A percentile compares a stretch with the other conserved stretches of the same genome.
Evolutionary conservation across 1,140 invertebrate genomes (phyloP).

Genomic region (Trachymyrmex cornetzi): DNA sequence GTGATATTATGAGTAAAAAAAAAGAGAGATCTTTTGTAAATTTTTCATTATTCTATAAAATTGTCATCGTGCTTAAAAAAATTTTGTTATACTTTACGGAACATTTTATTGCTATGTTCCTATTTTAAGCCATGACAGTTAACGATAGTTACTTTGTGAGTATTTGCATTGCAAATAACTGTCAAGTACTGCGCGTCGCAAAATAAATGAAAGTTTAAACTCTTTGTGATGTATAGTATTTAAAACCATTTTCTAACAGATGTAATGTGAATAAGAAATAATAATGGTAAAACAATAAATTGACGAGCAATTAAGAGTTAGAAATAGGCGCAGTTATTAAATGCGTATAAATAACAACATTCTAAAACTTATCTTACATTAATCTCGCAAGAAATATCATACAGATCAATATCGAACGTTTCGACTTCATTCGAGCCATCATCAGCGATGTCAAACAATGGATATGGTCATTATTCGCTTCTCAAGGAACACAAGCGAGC

Average conservation of each 20-base stretch:
- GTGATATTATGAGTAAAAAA: not conserved
- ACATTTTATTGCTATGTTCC: not conserved
- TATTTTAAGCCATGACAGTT: not conserved
- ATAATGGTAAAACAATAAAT: too few relatives aligned
- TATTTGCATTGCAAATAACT: not conserved
- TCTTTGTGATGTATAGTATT: not conserved
- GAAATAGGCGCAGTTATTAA: too few relatives aligned
- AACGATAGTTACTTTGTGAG: conserved; percentile 5
- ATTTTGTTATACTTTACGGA: not conserved
- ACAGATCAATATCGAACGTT: too few relatives aligned
- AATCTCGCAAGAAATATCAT: too few relatives aligned
- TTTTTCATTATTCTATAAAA: not conserved
- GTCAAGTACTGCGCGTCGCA: not conserved
- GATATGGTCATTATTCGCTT: too few relatives aligned
- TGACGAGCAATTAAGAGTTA: too few relatives aligned
- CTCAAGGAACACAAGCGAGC: too few relatives aligned
- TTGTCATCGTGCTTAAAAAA: not conserved
- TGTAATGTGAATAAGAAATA: conserved; percentile 14
- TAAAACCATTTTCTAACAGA: not conserved
- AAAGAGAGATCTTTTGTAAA: not conserved
- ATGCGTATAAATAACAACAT: too few relatives aligned
- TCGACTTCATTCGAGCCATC: too few relatives aligned
- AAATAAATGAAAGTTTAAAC: not conserved
- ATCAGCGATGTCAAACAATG: too few relatives aligned
- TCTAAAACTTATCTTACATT: too few relatives aligned